Base-by-base conservation (phyloP, 2,888 invertebrate genomes). In the Apotomis turbidana region DNA sequence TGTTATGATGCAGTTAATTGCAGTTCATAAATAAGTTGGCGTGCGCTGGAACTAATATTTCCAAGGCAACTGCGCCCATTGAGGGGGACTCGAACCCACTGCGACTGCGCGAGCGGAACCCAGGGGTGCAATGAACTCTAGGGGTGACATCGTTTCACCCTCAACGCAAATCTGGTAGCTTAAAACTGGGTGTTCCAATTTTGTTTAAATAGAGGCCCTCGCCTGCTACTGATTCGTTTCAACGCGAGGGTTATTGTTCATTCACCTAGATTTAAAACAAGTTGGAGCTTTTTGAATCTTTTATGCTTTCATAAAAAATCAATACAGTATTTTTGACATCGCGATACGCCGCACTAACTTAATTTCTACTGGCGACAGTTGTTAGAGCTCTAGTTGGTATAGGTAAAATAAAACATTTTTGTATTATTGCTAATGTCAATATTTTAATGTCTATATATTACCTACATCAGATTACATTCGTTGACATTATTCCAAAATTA, bases 381-480 rank as follows among this genome's bases (percentile, higher is more conserved):
- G 49, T 6, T 49, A 9, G 2, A 49, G 27, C 55, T 63, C 12
- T n/a, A 58, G 38, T 58, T 15, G 12, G 51, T 59, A 58, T 27
- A 52, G 51, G 63, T 61, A 70, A 88, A 89, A 89, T 88, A 81
- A 90, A 89, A 89, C 85, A 81, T 85, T 81, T 84, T 86, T 87
- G 87, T 90, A 93, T 93, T 94, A 94, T 94, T 94, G 94, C 94
- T 94, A 94, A 93, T 91, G 89, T 91, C 90, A 90, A 91, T 93
- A 94, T 93, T 94, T 71, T 93, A 93, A 92, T 92, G 91, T 90
- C 91, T 92, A 88, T 84, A 89, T 92, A 93, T 90, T 89, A 82
- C 91, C 94, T 94, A 94, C 93, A 83, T 90, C 93, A 91, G 94
- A 94, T 93, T 94, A 93, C 92, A 93, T 94, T 94, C 94, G 94